Evolutionary conservation across 2,888 invertebrate genomes (phyloP), one percentile per base, ranked within the genome.

Genomic region (Nomada hirtipes): DNA sequence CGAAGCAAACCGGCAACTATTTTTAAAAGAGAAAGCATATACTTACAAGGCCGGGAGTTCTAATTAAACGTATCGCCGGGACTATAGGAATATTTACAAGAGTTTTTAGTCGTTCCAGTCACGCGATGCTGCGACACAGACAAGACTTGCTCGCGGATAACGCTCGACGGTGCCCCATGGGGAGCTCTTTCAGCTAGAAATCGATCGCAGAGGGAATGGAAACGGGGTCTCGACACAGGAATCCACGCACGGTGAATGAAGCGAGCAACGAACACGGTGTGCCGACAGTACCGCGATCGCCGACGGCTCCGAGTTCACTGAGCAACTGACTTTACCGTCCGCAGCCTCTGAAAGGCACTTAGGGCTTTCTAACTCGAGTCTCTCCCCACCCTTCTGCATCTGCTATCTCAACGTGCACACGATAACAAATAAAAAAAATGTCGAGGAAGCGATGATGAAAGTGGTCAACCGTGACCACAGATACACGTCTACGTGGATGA

Each of bases 261-360:
- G 68, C 26, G 36, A 23, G 13, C 42, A 10, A 7, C 13, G 61
- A n/a, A 36, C 10, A 57, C 76, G 59, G 26, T 42, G 23, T 20
- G 53, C 15, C 26, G 52, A 68, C 67, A 57, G 70, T 72, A 90
- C 90, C 89, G 90, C 87, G 83, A 88, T 88, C 89, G 89, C 87
- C 90, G 90, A 85, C 88, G 80, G 90, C 88, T 86, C 83, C 83
- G 89, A 84, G 89, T 90, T 89, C 70, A 92, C 92, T 91, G 91
- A 91, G 85, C 85, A 88, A 85, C 86, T 36, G 89, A 88, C 87
- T 89, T 89, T 90, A 89, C 89, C 89, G 89, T 86, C 88, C 70
- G 87, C 85, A 86, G 84, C 60, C 83, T 85, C 80, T 79, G 85
- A 85, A 85, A 84, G 82, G 77, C 89, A 86, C 82, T 86, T 87